A percentile compares a stretch with the other conserved stretches of the same genome.
These are phyloP conservation scores for Acheta domesticus DNA, from an alignment of 2,888 invertebrate species.

Conservation along the genomic window DNA sequence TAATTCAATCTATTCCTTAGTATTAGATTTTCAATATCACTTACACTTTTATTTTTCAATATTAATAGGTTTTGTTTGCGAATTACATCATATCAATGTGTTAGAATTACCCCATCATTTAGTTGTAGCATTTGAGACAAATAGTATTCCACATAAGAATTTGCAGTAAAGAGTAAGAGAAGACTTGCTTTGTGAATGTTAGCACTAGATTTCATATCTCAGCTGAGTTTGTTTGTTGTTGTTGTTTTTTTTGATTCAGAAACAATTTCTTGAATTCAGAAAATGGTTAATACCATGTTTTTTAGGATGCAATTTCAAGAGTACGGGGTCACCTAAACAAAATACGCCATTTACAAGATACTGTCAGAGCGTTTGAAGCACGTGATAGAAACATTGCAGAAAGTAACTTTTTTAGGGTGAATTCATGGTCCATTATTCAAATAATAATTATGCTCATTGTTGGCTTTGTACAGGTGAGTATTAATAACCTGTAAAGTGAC, in stretches of 20 bases:
- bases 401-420: constrained; percentile 75
- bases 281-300: constrained; percentile 39
- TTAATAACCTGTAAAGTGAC: neutral
- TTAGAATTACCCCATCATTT: too few species aligned
- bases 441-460: constrained; percentile 69
- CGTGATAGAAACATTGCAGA: constrained; percentile 79
- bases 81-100: too few species aligned
- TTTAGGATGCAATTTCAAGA: constrained; percentile 61
- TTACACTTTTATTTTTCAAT: too few species aligned
- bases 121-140: too few species aligned
- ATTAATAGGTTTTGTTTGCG: too few species aligned
- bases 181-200: too few species aligned
- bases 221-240: too few species aligned
- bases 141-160: too few species aligned
- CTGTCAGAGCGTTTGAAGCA: constrained; percentile 70
- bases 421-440: constrained; percentile 72
- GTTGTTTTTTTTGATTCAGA: neutral
- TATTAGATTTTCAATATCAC: too few species aligned
- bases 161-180: too few species aligned
- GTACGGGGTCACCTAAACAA: constrained; percentile 60
- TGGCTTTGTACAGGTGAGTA: constrained; percentile 56
- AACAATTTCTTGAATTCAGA: neutral
- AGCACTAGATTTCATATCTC: too few species aligned
- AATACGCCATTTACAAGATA: constrained; percentile 64
- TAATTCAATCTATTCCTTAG: too few species aligned